phyloP scores from a whole-genome alignment of 2,888 invertebrate species.

The Pteria penguin region DNA sequence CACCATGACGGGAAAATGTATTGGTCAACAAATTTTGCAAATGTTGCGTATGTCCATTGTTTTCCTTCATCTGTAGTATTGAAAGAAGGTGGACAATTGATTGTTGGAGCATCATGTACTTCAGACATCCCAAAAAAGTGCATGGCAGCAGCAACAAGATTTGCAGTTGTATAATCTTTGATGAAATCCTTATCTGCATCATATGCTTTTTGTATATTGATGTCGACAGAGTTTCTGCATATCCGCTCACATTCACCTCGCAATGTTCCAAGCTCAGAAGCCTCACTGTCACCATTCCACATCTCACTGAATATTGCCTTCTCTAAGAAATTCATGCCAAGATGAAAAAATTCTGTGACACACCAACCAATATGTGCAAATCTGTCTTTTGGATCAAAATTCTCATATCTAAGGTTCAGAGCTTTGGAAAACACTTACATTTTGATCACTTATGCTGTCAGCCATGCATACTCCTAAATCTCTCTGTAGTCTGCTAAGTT shows the following conservation, averaged over 20 bases:
- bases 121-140: slow-evolving; percentile 7
- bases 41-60: not conserved
- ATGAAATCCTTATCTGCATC: slow-evolving; percentile 24
- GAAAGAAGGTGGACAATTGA: not conserved
- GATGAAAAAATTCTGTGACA: slow-evolving; percentile 50
- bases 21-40: slow-evolving; percentile 10
- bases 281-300: not conserved
- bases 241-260: slow-evolving; percentile 15
- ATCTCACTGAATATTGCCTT: not conserved
- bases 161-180: not conserved
- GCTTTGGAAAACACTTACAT: too few species aligned
- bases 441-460: slow-evolving; percentile 23
- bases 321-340: slow-evolving; percentile 41
- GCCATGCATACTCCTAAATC: not conserved
- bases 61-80: not conserved
- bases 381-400: slow-evolving; percentile 3
- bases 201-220: slow-evolving; percentile 6
- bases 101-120: not conserved
- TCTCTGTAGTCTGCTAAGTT: not conserved
- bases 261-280: slow-evolving; percentile 15
- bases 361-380: slow-evolving; percentile 38
- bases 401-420: slow-evolving; percentile 12
- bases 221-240: slow-evolving; percentile 6
- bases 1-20: not conserved
- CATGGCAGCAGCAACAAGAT: not conserved